Evolutionary conservation across 2,797 vertebrate species (phyloP).

Genomic region (Anisognathus igniventris): DNA sequence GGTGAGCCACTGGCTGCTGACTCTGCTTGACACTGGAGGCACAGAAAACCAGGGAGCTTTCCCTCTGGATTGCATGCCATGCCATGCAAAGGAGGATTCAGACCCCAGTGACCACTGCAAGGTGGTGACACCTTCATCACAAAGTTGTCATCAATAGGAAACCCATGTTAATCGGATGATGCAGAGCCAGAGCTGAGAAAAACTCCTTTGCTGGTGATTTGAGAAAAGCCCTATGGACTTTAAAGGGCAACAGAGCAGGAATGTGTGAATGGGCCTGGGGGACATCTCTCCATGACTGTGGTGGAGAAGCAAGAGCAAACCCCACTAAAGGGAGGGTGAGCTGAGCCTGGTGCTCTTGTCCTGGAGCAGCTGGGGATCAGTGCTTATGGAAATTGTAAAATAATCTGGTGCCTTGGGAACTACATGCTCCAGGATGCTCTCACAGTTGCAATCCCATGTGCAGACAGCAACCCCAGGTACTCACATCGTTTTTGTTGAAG

Average conservation of each 20-base stretch:
- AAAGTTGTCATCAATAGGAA: neutral
- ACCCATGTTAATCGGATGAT: accelerated
- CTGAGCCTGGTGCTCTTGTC: neutral
- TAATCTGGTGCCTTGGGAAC: neutral
- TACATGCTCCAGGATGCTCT: neutral
- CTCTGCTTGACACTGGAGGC: neutral
- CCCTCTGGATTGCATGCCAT: neutral
- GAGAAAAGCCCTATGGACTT: neutral
- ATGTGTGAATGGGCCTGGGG: accelerated
- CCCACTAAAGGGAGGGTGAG: neutral
- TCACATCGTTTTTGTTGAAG: conserved; percentile 97
- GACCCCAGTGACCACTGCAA: neutral
- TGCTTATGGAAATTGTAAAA: neutral
- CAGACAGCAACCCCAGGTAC: neutral
- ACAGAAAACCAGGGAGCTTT: neutral
- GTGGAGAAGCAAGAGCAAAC: neutral
- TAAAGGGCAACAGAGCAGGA: neutral
- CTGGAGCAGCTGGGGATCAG: neutral
- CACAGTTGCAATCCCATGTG: accelerated
- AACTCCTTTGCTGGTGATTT: neutral
- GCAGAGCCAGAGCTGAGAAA: neutral
- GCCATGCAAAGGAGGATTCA: neutral
- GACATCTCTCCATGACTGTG: neutral
- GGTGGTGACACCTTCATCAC: neutral
- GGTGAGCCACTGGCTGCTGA: neutral